Evolutionary conservation across 2,113 vertebrate genomes (phyloP).

Genomic region (Morone saxatilis): DNA sequence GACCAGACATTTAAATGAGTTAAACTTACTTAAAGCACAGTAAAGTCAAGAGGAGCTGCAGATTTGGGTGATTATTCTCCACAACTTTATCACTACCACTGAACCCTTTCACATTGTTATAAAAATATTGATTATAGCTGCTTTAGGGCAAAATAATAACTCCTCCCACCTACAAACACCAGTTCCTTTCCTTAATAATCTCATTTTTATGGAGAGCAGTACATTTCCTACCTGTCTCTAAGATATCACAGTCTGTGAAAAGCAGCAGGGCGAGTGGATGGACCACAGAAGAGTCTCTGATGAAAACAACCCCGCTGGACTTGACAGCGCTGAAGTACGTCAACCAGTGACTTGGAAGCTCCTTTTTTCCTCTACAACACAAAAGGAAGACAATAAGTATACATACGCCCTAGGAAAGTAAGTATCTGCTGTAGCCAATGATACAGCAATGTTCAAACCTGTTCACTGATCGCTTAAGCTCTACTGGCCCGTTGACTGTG

Average conservation of each 20-base stretch:
- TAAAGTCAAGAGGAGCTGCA: too few species aligned
- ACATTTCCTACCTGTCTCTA: conserved; percentile 84
- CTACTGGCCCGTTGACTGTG: conserved; percentile 89
- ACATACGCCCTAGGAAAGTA: neutral
- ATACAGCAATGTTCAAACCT: conserved; percentile 78
- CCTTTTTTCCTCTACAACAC: conserved; percentile 83
- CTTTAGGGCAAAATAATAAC: neutral
- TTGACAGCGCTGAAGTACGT: conserved; percentile 95
- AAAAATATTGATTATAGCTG: neutral
- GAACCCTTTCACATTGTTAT: neutral
- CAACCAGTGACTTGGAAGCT: conserved; percentile 93
- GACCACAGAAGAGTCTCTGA: conserved; percentile 93
- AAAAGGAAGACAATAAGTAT: neutral
- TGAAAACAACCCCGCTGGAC: conserved; percentile 90
- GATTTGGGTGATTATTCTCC: too few species aligned
- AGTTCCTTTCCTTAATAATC: neutral
- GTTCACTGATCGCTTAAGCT: conserved; percentile 97
- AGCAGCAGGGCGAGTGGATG: conserved; percentile 94
- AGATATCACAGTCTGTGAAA: conserved; percentile 90
- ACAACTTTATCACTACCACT: neutral
- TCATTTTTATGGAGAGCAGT: neutral
- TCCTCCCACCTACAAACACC: neutral
- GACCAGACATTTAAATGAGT: too few species aligned
- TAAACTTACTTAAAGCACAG: too few species aligned
- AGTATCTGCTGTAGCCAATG: neutral